Base-by-base conservation (phyloP, 2,113 vertebrate genomes). In the Donacobius atricapilla region DNA sequence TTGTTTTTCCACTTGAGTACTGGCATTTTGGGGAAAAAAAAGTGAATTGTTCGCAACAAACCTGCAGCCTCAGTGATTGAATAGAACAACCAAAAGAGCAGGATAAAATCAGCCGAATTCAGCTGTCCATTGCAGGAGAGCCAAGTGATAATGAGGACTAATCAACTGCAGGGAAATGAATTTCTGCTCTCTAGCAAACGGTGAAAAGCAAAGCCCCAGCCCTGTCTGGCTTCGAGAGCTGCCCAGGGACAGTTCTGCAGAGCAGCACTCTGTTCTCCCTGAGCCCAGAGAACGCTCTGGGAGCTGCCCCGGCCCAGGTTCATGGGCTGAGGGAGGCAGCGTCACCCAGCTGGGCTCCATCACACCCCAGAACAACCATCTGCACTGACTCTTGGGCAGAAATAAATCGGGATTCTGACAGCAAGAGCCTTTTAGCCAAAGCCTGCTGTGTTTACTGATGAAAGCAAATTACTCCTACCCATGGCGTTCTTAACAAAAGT, bases 301-400 rank as follows among this genome's bases (percentile, higher is more conserved):
- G 48, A 60, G 81, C 75, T 44, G 0, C 4, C 5, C 50, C n/a
- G 27, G 42, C 13, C 17, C 73, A 44, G 78, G 88, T 21, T 40
- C 50, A 80, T 15, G 25, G 44, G 71, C 51, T 45, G 60, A 56
- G 35, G 14, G 30, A 47, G 54, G 33, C 57, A 42, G 28, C 8
- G 70, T 28, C 65, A 44, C 60, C 58, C 96, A 93, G 93, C 89
- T 92, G 92, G 90, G 45, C 68, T 47, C 91, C 70, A 33, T 92
- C 93, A 81, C 69, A 66, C 87, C 78, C 81, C 42, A 18, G 48
- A 18, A 48, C 56, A 35, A 31, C 83, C 94, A 90, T 73, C 96
- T 96, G 97, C 23, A 44, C 8, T 44, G 73, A 15, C 73, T 94
- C 96, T 91, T 5, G 30, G 21, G 33, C 39, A 84, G 39, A 35